These are phyloP conservation scores for Brenthis hecate DNA, from an alignment of 2,888 invertebrate species.

Conservation along the genomic window DNA sequence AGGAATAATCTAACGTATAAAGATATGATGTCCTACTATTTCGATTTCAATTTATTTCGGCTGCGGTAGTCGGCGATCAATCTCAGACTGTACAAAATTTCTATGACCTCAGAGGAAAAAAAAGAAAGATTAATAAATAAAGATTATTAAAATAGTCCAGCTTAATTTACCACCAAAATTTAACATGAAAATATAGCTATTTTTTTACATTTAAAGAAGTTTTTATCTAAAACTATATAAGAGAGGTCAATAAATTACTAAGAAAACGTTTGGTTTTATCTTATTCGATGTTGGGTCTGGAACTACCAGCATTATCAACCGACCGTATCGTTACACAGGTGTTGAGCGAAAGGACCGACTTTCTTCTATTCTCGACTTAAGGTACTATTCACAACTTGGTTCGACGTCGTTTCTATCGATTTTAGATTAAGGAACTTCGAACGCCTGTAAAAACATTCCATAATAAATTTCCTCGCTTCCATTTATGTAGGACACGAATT, in stretches of 20 bases:
- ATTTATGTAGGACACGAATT: slow-evolving; percentile 41
- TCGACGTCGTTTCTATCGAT: slow-evolving; percentile 76
- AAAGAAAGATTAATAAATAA: no score
- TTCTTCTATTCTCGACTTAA: slow-evolving; percentile 72
- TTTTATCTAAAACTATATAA: slow-evolving; percentile 33
- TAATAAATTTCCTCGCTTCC: slow-evolving; percentile 68
- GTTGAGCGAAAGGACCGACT: slow-evolving; percentile 70
- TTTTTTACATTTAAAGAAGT: neutral
- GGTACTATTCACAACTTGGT: slow-evolving; percentile 77
- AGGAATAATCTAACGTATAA: no score
- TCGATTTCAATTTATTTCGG: no score
- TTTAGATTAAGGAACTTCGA: slow-evolving; percentile 79
- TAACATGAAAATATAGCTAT: neutral
- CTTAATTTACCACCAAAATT: no score
- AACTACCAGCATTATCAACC: slow-evolving; percentile 65
- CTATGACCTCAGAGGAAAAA: no score
- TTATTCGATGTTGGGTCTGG: slow-evolving; percentile 54
- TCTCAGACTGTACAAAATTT: no score
- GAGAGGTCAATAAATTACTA: slow-evolving; percentile 38
- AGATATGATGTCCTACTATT: no score
- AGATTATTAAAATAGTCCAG: no score
- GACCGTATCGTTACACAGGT: slow-evolving; percentile 73
- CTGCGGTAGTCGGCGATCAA: no score
- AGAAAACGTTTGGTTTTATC: slow-evolving; percentile 59
- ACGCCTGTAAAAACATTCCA: slow-evolving; percentile 75